phyloP scores from a whole-genome alignment of 2,888 invertebrate species.

The Venusia cambrica region DNA sequence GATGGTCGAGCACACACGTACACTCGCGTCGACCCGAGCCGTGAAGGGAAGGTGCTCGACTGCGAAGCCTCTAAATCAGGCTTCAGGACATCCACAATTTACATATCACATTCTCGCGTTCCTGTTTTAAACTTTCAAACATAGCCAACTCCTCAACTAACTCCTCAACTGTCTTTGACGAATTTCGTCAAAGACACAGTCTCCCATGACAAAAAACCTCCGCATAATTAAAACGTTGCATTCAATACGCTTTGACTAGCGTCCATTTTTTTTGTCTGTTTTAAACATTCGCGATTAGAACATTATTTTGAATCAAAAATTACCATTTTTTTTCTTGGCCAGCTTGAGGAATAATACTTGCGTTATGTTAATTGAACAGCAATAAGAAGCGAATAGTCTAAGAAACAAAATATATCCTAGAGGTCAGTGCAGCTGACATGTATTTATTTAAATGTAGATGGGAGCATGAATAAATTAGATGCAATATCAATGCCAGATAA shows the following conservation, averaged over 20 bases:
- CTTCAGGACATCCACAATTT: conserved; percentile 52
- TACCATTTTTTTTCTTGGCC: too few relatives aligned
- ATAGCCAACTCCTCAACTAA: conserved; percentile 43
- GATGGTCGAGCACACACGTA: conserved; percentile 29
- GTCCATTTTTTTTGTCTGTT: too few relatives aligned
- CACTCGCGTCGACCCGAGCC: conserved; percentile 40
- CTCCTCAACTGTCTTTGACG: conserved; percentile 19
- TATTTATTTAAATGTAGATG: conserved; percentile 65
- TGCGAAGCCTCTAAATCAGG: conserved; percentile 50
- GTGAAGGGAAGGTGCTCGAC: conserved; percentile 45
- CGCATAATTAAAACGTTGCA: conserved; percentile 38
- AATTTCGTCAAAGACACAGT: too few relatives aligned
- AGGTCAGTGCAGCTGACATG: conserved; percentile 58
- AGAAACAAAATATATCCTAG: conserved; percentile 40
- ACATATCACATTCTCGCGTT: conserved; percentile 46
- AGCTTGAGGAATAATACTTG: conserved; percentile 39
- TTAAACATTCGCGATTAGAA: too few relatives aligned
- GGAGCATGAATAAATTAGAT: conserved; percentile 70
- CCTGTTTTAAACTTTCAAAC: conserved; percentile 53
- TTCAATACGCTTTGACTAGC: conserved; percentile 34
- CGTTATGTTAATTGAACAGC: conserved; percentile 48
- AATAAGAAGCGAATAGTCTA: conserved; percentile 41
- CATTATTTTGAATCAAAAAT: too few relatives aligned
- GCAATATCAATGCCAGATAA: conserved; percentile 79
- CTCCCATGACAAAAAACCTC: conserved; percentile 39